Percentiles rank a stretch among this genome's conserved stretches.
Conservation (phyloP, 2,797 vertebrate genomes). For the Antennarius maculatus region DNA sequence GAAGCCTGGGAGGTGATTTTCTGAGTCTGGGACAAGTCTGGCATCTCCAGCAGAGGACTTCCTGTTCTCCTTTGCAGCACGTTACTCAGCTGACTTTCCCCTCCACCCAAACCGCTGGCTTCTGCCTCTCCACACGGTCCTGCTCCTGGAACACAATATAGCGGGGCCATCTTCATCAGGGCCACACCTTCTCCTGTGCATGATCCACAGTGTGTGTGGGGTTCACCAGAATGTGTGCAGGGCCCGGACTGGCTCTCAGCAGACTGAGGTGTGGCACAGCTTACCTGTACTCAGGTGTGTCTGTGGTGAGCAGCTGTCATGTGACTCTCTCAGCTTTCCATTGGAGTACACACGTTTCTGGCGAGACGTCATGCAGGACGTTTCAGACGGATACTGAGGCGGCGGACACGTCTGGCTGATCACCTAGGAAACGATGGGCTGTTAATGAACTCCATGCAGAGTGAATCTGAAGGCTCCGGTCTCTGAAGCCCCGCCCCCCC, state of each 20-base stretch:
- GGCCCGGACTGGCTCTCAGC: no score
- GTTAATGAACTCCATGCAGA: no score
- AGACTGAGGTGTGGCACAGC: background rate
- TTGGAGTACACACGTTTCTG: constrained; percentile 58
- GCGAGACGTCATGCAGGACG: constrained; percentile 9
- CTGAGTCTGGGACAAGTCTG: constrained; percentile 63
- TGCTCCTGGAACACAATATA: background rate
- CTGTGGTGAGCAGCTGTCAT: background rate
- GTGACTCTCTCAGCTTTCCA: background rate
- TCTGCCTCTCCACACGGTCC: background rate
- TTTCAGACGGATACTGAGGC: constrained; percentile 8
- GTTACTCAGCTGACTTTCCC: constrained; percentile 2
- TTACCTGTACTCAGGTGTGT: constrained; percentile 19
- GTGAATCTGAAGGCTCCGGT: no score
- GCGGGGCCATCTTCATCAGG: no score
- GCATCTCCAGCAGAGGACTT: constrained; percentile 67
- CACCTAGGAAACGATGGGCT: constrained; percentile 42
- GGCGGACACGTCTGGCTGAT: constrained; percentile 18
- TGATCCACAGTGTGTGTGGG: no score
- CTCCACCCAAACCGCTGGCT: no score
- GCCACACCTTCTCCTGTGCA: no score
- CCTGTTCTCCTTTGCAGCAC: constrained; percentile 40
- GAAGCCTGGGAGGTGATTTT: constrained; percentile 45
- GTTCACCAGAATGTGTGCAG: no score
- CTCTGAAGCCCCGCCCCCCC: background rate